These are phyloP conservation scores for Heloderma charlesbogerti DNA, from an alignment of 2,113 vertebrate genomes.

Conservation along the genomic window DNA sequence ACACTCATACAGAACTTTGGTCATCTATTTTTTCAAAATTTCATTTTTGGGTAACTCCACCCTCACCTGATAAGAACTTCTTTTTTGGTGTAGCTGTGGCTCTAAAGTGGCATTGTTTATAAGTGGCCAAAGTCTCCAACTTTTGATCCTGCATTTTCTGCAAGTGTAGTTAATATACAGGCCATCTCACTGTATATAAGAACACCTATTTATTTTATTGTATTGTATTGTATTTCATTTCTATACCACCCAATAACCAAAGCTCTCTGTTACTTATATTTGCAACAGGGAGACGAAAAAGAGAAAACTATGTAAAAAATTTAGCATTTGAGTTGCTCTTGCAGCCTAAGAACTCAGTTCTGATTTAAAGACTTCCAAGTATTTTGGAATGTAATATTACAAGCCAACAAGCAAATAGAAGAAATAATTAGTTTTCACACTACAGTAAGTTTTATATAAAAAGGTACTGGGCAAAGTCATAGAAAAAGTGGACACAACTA, in stretches of 20 bases:
- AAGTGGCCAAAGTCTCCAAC: neutral
- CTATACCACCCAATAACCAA: too few relatives aligned
- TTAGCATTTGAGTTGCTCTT: slow-evolving; percentile 10
- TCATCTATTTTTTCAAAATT: too few relatives aligned
- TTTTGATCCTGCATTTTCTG: neutral
- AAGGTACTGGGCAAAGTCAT: slow-evolving; percentile 64
- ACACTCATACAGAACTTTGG: too few relatives aligned
- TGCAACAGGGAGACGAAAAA: neutral
- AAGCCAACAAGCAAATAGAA: slow-evolving; percentile 69
- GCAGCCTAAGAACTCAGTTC: slow-evolving; percentile 33
- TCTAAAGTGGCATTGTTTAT: neutral
- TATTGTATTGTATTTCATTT: neutral
- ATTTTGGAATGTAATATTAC: slow-evolving; percentile 51
- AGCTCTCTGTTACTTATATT: too few relatives aligned
- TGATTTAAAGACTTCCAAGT: slow-evolving; percentile 53
- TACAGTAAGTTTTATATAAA: slow-evolving; percentile 71
- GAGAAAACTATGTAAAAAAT: neutral
- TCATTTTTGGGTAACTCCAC: neutral
- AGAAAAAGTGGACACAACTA: slow-evolving; percentile 66
- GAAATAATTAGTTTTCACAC: slow-evolving; percentile 78
- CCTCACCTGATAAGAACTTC: neutral
- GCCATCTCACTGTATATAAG: neutral
- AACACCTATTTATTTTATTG: neutral
- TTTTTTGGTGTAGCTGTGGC: neutral
- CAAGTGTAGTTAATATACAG: neutral